A percentile compares a stretch with the other conserved stretches of the same genome.
phyloP scores from a whole-genome alignment of 2,113 vertebrate genomes.

The Lanius collurio region DNA sequence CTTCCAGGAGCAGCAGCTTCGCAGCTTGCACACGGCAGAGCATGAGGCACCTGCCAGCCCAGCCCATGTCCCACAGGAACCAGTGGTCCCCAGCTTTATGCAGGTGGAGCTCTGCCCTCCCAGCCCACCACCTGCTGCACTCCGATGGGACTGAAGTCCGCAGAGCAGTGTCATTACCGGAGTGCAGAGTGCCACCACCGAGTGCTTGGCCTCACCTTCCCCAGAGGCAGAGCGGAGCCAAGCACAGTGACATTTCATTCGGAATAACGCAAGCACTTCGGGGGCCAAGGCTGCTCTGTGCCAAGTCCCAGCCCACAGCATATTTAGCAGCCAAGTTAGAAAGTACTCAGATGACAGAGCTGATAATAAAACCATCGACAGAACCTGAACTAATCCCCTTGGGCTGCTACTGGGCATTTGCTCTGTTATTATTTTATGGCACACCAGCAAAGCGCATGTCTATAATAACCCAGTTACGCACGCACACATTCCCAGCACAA shows the following conservation, averaged over 20 bases:
- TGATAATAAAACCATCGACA: slow-evolving; percentile 44
- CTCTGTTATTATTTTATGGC: background rate
- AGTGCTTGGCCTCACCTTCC: background rate
- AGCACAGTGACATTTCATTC: background rate
- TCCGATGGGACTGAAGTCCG: rapidly evolving
- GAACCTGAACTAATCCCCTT: slow-evolving; percentile 49
- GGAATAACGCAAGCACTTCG: background rate
- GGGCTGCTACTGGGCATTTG: slow-evolving; percentile 21
- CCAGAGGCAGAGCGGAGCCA: background rate
- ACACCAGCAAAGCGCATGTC: background rate
- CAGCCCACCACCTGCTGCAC: background rate
- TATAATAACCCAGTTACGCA: background rate
- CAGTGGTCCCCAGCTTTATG: rapidly evolving
- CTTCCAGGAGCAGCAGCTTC: background rate
- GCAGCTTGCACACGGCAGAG: rapidly evolving
- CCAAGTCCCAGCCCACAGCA: slow-evolving; percentile 42
- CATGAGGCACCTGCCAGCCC: background rate
- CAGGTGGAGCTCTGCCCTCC: background rate
- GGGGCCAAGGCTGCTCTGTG: background rate
- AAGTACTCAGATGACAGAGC: slow-evolving; percentile 59
- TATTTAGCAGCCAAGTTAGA: slow-evolving; percentile 58
- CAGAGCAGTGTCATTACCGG: background rate
- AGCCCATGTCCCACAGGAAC: rapidly evolving
- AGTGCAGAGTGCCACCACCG: background rate
- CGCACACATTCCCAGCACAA: background rate